Conservation (phyloP, 2,888 invertebrate genomes). For the Prosopocoilus inquinatus region DNA sequence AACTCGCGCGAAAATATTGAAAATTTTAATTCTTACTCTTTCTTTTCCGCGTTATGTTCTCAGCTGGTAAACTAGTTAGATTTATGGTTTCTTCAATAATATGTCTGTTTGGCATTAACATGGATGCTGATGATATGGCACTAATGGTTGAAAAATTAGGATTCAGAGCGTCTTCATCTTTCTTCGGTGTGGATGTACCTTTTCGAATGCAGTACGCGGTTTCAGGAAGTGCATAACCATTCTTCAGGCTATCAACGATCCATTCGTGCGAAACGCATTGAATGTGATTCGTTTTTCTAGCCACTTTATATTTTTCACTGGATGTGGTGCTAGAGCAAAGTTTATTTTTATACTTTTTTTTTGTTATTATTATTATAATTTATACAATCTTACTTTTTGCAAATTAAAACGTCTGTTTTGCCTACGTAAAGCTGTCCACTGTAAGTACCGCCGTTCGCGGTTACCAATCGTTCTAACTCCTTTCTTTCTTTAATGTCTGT, state of each 20-base stretch:
- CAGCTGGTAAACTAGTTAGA: slow-evolving; percentile 4
- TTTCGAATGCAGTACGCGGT: slow-evolving; percentile 59
- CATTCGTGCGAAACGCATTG: slow-evolving; percentile 73
- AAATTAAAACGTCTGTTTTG: slow-evolving; percentile 57
- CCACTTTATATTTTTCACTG: slow-evolving; percentile 72
- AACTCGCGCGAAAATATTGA: neutral
- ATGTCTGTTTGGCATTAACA: neutral
- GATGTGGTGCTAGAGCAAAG: slow-evolving; percentile 57
- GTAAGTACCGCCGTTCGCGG: slow-evolving; percentile 68
- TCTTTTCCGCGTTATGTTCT: slow-evolving; percentile 4
- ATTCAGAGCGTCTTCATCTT: slow-evolving; percentile 46
- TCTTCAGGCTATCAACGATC: slow-evolving; percentile 74
- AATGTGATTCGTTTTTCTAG: slow-evolving; percentile 51
- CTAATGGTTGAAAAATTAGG: slow-evolving; percentile 55
- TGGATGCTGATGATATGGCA: slow-evolving; percentile 37
- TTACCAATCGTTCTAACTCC: slow-evolving; percentile 66
- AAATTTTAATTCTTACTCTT: neutral
- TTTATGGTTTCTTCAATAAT: slow-evolving; percentile 26
- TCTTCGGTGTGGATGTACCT: slow-evolving; percentile 70
- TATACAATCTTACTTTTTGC: slow-evolving; percentile 53
- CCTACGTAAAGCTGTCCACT: slow-evolving; percentile 50
- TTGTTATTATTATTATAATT: slow-evolving; percentile 2
- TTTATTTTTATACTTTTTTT: neutral
- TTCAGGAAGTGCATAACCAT: slow-evolving; percentile 67
- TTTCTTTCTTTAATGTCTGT: slow-evolving; percentile 58